Conservation (phyloP, 2,113 vertebrate species). For the Protobothrops mucrosquamatus region DNA sequence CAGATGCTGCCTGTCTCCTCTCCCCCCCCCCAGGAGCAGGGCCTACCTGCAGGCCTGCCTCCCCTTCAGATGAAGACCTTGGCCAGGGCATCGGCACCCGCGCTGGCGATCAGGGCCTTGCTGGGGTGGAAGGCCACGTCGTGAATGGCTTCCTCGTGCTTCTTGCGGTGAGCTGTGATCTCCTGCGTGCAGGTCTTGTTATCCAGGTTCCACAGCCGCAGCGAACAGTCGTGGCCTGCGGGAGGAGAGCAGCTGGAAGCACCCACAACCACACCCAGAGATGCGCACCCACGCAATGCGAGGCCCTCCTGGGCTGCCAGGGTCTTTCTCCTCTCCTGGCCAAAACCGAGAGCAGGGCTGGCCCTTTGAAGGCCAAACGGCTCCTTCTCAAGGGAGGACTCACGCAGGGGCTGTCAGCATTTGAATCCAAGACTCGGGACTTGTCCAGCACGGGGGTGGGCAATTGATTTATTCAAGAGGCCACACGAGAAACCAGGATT, state of each 20-base stretch:
- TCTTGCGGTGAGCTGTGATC: slow-evolving; percentile 91
- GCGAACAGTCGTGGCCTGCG: slow-evolving; percentile 89
- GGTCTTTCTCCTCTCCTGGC: neutral
- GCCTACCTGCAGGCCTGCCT: slow-evolving; percentile 18
- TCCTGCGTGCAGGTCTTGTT: slow-evolving; percentile 90
- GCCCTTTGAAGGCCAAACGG: neutral
- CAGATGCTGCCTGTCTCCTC: slow-evolving; percentile 12
- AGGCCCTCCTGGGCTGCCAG: neutral
- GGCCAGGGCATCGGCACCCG: slow-evolving; percentile 86
- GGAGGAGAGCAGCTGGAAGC: neutral
- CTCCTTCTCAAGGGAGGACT: neutral
- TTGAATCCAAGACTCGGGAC: neutral
- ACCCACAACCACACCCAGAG: neutral
- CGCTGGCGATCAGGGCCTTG: slow-evolving; percentile 86
- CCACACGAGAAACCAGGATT: too few relatives aligned
- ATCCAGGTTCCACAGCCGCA: slow-evolving; percentile 91
- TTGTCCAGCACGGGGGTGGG: too few relatives aligned
- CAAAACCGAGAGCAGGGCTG: neutral
- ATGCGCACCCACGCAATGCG: rapidly evolving
- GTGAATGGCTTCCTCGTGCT: slow-evolving; percentile 90
- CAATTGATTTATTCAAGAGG: too few relatives aligned
- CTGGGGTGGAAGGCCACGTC: slow-evolving; percentile 90
- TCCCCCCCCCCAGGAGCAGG: neutral
- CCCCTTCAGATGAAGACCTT: slow-evolving; percentile 85
- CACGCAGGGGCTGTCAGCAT: neutral